Percentiles rank a stretch among this genome's conserved stretches.
Evolutionary conservation across 2,888 invertebrate genomes (phyloP).

Genomic region (Torymus texanus): DNA sequence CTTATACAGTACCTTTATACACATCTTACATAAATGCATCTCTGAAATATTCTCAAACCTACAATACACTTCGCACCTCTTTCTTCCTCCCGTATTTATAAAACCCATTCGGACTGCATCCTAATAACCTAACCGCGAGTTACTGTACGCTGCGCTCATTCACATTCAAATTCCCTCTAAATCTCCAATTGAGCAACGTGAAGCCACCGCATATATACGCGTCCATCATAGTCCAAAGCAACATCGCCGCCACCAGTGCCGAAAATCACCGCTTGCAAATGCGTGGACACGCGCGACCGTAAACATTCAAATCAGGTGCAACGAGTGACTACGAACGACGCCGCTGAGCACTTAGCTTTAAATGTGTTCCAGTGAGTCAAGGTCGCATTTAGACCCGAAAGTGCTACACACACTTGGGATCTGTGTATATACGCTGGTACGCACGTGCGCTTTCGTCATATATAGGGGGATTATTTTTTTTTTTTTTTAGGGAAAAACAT

Average conservation of each 20-base stretch:
- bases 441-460: conserved; percentile 13
- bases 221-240: too few relatives aligned
- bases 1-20: too few relatives aligned
- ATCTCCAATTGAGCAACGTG: conserved; percentile 25
- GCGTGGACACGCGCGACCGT: conserved; percentile 26
- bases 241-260: not conserved
- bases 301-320: conserved; percentile 45
- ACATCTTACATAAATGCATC: not conserved
- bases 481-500: not conserved
- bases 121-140: not conserved
- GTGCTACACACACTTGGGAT: too few relatives aligned
- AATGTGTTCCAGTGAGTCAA: conserved; percentile 55
- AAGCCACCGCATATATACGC: too few relatives aligned
- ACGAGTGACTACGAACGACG: not conserved
- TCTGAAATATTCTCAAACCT: not conserved
- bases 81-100: conserved; percentile 1
- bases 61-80: not conserved
- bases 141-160: not conserved
- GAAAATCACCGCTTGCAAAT: conserved; percentile 6
- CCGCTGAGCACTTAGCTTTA: conserved; percentile 42
- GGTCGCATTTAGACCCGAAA: conserved; percentile 5
- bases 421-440: too few relatives aligned
- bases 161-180: conserved; percentile 31
- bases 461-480: not conserved
- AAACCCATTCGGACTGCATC: conserved; percentile 34